These are phyloP conservation scores for Salvelinus fontinalis DNA, from an alignment of 2,113 vertebrate genomes.

Conservation along the genomic window DNA sequence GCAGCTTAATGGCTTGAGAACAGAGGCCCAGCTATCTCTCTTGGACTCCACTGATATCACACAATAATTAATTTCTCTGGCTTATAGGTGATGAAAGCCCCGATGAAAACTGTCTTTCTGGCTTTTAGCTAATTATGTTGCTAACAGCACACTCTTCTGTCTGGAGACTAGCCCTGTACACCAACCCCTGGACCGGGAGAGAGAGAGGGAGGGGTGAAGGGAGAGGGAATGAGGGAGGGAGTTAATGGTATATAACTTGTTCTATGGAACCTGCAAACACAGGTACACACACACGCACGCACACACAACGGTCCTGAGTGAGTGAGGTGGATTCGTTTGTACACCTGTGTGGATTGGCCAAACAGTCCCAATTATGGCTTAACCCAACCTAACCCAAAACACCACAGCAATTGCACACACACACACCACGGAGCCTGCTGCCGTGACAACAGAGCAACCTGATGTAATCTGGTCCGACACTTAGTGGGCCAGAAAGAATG, in stretches of 20 bases:
- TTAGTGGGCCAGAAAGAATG: slow-evolving; percentile 64
- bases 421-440: not conserved
- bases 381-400: slow-evolving; percentile 75
- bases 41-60: slow-evolving; percentile 63
- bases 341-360: slow-evolving; percentile 75
- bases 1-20: slow-evolving; percentile 58
- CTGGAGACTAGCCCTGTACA: slow-evolving; percentile 28
- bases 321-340: slow-evolving; percentile 75
- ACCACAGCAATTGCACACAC: slow-evolving; percentile 74
- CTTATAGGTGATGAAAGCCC: slow-evolving; percentile 62
- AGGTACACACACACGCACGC: not conserved
- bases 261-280: not conserved
- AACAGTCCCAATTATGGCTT: slow-evolving; percentile 78
- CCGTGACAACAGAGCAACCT: slow-evolving; percentile 15
- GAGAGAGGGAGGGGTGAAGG: not conserved
- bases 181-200: slow-evolving; percentile 10
- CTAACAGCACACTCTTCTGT: slow-evolving; percentile 37
- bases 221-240: not conserved
- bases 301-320: slow-evolving; percentile 38
- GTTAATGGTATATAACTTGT: not conserved
- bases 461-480: slow-evolving; percentile 71
- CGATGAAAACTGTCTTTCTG: slow-evolving; percentile 56
- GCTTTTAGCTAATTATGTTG: slow-evolving; percentile 51
- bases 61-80: slow-evolving; percentile 67
- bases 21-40: slow-evolving; percentile 57